Evolutionary conservation across 1,140 invertebrate species (phyloP), one percentile per base, ranked within the genome.

Genomic region (Zaprionus ghesquierei): DNA sequence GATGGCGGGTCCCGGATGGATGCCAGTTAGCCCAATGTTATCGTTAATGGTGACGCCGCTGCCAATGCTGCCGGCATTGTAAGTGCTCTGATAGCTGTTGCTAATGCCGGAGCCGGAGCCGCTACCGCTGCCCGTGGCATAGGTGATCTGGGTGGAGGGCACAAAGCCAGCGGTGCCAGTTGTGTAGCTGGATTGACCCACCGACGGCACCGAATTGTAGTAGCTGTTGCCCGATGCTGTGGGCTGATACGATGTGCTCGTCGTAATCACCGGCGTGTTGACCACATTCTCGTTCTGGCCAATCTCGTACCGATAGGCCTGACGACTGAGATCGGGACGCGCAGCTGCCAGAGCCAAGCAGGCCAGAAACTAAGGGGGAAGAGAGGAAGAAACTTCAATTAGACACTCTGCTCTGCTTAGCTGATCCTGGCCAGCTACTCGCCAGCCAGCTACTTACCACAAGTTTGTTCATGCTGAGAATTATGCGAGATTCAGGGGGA

Each of bases 201-300:
- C 60, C 6, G 56, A 5, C 4, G 89, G 89, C 0, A 25, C 49
- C 3, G 54, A 60, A 20, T 62, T 82, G 49, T 63, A 91, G 69
- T 91, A 91, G 38, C 54, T 71, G 93, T 92, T 41, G 92, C 86
- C 82, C 8, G 90, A 75, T n/a, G 86, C 77, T 0, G 92, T 50
- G 80, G 92, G 69, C 92, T 84, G 71, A 8, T 90, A 90, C 8
- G 89, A 90, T 27, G 63, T 77, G 92, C 18, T 81, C 1, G 50
- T 62, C 8, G 56, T 51, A 0, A 61, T 23, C 79, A 25, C 81
- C 29, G 59, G 78, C 5, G 51, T 44, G 10, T 25, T 20, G 46
- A 74, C 69, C 69, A 81, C 55, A 15, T 68, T 55, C 3, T 77
- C 69, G 41, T 77, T 89, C 5, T 56, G 75, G 58, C 79, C 78